Evolutionary conservation across 2,888 invertebrate genomes (phyloP).

Genomic region (Melanostoma scalare): DNA sequence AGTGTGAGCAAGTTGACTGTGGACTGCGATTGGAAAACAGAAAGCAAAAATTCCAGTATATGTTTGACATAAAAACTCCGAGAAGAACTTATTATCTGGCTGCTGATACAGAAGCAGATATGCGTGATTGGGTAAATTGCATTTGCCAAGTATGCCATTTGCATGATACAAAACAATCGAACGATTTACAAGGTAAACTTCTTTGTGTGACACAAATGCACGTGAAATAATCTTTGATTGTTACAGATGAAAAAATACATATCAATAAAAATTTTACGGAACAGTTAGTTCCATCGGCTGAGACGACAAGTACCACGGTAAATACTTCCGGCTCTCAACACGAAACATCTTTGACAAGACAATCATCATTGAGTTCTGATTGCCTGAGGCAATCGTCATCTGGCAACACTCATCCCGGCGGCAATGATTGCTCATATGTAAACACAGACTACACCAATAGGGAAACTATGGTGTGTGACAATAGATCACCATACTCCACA

Average conservation of each 20-base stretch:
- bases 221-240: conserved; percentile 14
- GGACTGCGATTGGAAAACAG: conserved; percentile 92
- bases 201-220: background rate
- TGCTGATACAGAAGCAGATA: conserved; percentile 94
- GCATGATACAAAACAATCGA: conserved; percentile 84
- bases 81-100: conserved; percentile 95
- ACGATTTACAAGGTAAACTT: conserved; percentile 77
- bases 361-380: conserved; percentile 45
- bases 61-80: conserved; percentile 95
- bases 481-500: conserved; percentile 70
- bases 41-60: conserved; percentile 90
- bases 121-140: conserved; percentile 97
- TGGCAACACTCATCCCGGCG: conserved; percentile 63
- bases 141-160: conserved; percentile 96
- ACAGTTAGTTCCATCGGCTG: conserved; percentile 75
- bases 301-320: conserved; percentile 77
- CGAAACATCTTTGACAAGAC: conserved; percentile 40
- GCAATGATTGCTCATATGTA: conserved; percentile 79
- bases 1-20: conserved; percentile 96
- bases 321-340: conserved; percentile 74
- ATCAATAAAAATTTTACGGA: conserved; percentile 22
- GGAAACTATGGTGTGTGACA: conserved; percentile 79
- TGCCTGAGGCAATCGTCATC: conserved; percentile 34
- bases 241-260: conserved; percentile 44
- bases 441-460: conserved; percentile 81